Conservation (phyloP, 1,140 invertebrate genomes). For the Drosophila grimshawi region DNA sequence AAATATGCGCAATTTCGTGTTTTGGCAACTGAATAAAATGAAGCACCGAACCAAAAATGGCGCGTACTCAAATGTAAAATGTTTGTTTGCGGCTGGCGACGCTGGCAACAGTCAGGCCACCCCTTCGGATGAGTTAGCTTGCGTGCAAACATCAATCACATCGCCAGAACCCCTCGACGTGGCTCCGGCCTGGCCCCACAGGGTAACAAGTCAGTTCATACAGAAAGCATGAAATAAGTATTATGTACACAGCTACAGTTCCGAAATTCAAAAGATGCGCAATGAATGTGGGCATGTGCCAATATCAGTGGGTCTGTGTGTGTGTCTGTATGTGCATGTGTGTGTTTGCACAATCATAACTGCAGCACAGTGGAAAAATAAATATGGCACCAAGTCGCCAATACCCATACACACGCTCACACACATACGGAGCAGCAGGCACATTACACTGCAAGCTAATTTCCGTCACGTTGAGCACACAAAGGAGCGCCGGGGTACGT, state of each 20-base stretch:
- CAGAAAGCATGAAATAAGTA: conserved; percentile 57
- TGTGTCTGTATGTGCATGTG: conserved; percentile 32
- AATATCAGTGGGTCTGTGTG: conserved; percentile 23
- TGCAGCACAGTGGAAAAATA: conserved; percentile 75
- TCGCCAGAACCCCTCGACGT: conserved; percentile 7
- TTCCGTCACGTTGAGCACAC: conserved; percentile 82
- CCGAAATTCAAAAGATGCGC: conserved; percentile 69
- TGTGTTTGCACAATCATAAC: conserved; percentile 74
- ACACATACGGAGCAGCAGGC: conserved; percentile 22
- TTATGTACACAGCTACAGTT: conserved; percentile 48
- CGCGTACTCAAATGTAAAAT: conserved; percentile 80
- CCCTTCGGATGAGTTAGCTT: conserved; percentile 22
- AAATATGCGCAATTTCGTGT: conserved; percentile 83
- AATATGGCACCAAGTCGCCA: conserved; percentile 62
- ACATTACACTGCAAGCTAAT: conserved; percentile 68
- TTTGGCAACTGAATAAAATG: conserved; percentile 68
- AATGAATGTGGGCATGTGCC: conserved; percentile 43
- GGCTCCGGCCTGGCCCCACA: background rate
- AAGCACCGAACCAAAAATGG: conserved; percentile 70
- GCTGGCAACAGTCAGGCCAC: background rate
- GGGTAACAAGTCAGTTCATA: conserved; percentile 42
- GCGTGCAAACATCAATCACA: conserved; percentile 78
- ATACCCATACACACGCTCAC: conserved; percentile 36
- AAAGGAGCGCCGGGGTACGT: conserved; percentile 71
- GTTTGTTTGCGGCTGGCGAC: conserved; percentile 70